Evolutionary conservation across 2,888 invertebrate genomes (phyloP), one percentile per base, ranked within the genome.

Genomic region (Machimus rusticus): DNA sequence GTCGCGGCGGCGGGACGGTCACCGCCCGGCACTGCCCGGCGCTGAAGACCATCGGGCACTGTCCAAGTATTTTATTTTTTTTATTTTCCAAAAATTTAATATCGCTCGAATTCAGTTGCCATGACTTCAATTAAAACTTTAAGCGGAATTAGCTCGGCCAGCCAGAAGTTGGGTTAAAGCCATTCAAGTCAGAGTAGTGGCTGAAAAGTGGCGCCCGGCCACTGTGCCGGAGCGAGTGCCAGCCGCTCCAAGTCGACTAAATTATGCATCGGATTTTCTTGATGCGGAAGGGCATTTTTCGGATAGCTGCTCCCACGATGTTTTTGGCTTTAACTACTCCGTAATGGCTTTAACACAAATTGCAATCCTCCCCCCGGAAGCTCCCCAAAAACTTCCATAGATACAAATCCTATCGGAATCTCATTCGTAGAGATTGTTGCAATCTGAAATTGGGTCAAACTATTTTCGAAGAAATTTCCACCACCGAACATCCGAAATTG

Each of bases 81-180:
- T 37, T 28, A n/a, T 57, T 46, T 79, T 46, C 43, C 79, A 3
- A 79, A 12, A 46, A 51, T 79, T 51, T 79, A 79, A 79, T 79
- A 79, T 79, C 51, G 46, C 51, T 34, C 31, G 79, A 28, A 79
- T 79, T 51, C 78, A 39, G 79, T 79, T 79, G 79, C 51, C 23
- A 46, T 28, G 51, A 28, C 79, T 79, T 46, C 14, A 79, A 79
- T 79, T 79, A 79, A 79, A 46, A 79, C 51, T 79, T 79, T 79
- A 79, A 79, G 31, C 34, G n/a, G 28, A 76, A 76, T 76, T 76
- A 76, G 31, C 34, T 9, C 14, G 66, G 19, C 66, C 66, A 66
- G 12, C 66, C 19, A 23, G 66, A 66, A 66, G 19, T 66, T 66
- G 23, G n/a, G 51, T 51, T 51, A 51, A 51, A 51, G 23, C 66